A percentile compares a stretch with the other conserved stretches of the same genome.
These are phyloP conservation scores for Ptychodera flava DNA, from an alignment of 35 echinoderm and acorn worm species.

Conservation along the genomic window DNA sequence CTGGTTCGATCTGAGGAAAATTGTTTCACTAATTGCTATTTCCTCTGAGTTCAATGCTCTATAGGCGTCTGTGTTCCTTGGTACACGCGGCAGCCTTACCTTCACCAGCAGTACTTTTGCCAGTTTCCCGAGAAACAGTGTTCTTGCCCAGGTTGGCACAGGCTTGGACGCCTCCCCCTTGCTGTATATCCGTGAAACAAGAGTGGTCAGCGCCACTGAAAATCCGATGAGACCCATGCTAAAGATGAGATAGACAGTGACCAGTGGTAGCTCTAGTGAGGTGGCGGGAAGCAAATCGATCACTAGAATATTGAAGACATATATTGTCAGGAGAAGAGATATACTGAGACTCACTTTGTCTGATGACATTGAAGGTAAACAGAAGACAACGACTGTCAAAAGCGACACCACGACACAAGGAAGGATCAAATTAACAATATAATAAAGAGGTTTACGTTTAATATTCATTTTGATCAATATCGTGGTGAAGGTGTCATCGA, in stretches of 20 bases:
- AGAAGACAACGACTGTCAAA: conserved; percentile 90
- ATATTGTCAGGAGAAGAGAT: conserved; percentile 84
- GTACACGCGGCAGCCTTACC: neutral
- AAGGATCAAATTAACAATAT: conserved; percentile 88
- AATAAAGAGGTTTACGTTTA: conserved; percentile 84
- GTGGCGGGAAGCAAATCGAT: conserved; percentile 86
- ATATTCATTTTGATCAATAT: conserved; percentile 20
- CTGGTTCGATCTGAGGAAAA: neutral
- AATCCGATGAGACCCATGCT: conserved; percentile 90
- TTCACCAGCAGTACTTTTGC: conserved; percentile 63
- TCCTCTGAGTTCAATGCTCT: conserved; percentile 7
- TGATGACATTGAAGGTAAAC: conserved; percentile 73
- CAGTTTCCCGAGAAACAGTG: conserved; percentile 65
- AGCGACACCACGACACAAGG: conserved; percentile 81
- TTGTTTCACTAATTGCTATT: neutral
- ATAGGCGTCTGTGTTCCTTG: conserved; percentile 13
- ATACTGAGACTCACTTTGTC: conserved; percentile 87
- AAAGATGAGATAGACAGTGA: conserved; percentile 85
- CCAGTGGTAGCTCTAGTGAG: conserved; percentile 67
- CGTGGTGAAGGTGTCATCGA: conserved; percentile 84
- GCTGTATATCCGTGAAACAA: conserved; percentile 80
- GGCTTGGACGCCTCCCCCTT: conserved; percentile 66
- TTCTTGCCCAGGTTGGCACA: conserved; percentile 65
- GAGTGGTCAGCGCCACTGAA: conserved; percentile 72
- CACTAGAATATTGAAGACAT: conserved; percentile 92